phyloP scores from a whole-genome alignment of 1,140 invertebrate species.

The Druon quercuslanigerum region DNA sequence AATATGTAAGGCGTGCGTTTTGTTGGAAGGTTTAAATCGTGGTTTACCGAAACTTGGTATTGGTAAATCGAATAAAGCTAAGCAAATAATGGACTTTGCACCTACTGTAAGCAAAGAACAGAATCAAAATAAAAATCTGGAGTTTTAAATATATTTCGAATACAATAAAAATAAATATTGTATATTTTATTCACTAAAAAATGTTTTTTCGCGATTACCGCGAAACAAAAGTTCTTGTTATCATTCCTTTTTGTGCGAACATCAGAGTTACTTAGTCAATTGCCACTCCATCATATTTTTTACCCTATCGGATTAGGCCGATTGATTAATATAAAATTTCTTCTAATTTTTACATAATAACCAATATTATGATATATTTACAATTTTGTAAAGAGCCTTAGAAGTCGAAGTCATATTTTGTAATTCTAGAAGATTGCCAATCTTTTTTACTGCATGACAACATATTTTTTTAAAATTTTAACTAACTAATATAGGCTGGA shows the following conservation, averaged over 20 bases:
- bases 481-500: constrained; percentile 81
- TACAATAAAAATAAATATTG: not conserved
- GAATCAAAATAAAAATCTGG: constrained; percentile 41
- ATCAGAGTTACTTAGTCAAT: too few relatives aligned
- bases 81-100: constrained; percentile 70
- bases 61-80: constrained; percentile 88
- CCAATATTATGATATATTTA: too few relatives aligned
- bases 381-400: not conserved
- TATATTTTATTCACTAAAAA: too few relatives aligned
- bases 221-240: too few relatives aligned
- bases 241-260: too few relatives aligned
- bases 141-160: constrained; percentile 48
- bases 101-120: constrained; percentile 32
- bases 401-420: constrained; percentile 17
- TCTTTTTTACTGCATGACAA: not conserved
- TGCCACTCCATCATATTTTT: too few relatives aligned
- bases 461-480: constrained; percentile 14
- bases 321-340: too few relatives aligned
- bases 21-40: constrained; percentile 96
- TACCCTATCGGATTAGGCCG: too few relatives aligned
- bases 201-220: too few relatives aligned
- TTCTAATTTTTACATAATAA: too few relatives aligned
- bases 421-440: not conserved
- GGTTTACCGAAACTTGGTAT: constrained; percentile 92
- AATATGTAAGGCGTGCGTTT: constrained; percentile 97